Evolutionary conservation across 1,140 invertebrate species (phyloP).

Genomic region (Latrodectus geometricus): DNA sequence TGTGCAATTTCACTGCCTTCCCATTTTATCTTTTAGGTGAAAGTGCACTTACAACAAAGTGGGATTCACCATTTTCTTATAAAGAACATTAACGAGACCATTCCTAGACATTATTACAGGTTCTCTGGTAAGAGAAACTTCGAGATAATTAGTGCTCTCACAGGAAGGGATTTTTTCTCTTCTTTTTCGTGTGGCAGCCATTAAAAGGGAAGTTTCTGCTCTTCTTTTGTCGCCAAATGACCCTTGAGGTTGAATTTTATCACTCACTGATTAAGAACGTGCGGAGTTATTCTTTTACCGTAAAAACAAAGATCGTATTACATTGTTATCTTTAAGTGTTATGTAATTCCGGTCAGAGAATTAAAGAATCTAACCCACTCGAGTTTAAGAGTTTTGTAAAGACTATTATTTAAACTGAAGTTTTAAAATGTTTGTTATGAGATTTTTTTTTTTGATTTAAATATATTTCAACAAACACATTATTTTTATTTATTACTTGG

Average conservation of each 20-base stretch:
- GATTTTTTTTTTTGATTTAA: too few species aligned
- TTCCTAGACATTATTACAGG: not conserved
- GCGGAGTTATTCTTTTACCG: not conserved
- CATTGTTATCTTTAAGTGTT: not conserved
- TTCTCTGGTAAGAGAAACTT: not conserved
- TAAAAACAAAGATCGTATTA: not conserved
- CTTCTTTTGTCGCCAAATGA: not conserved
- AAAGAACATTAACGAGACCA: slow-evolving; percentile 7
- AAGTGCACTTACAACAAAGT: not conserved
- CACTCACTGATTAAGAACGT: not conserved
- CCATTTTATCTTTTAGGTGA: not conserved
- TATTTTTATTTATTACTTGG: too few species aligned
- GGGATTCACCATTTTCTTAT: not conserved
- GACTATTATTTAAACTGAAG: too few species aligned
- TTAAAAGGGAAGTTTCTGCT: not conserved
- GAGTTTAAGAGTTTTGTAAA: too few species aligned
- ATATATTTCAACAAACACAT: too few species aligned
- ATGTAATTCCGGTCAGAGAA: not conserved
- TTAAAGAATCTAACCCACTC: too few species aligned
- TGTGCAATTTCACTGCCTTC: not conserved
- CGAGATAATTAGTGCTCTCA: slow-evolving; percentile 3
- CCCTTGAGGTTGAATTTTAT: slow-evolving; percentile 4
- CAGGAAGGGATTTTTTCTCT: not conserved
- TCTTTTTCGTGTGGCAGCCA: not conserved
- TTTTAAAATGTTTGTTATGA: too few species aligned